phyloP scores from a whole-genome alignment of 2,888 invertebrate genomes.

The Scaptomyza caliginosa region DNA sequence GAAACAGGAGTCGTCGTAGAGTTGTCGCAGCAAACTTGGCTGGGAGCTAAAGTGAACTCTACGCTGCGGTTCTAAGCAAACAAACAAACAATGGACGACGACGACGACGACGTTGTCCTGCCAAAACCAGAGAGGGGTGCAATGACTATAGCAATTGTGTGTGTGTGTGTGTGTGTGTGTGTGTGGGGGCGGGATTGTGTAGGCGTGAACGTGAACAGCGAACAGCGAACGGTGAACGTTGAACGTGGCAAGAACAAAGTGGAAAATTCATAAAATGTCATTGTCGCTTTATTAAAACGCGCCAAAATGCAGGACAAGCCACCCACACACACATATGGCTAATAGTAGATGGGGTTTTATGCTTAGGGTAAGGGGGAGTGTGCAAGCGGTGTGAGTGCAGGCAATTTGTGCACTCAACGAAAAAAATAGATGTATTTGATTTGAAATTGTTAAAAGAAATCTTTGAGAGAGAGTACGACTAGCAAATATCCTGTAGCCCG shows the following conservation, averaged over 20 bases:
- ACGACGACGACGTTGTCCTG: conserved; percentile 27
- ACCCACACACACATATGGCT: conserved; percentile 24
- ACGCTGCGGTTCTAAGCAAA: conserved; percentile 63
- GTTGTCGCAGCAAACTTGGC: conserved; percentile 9
- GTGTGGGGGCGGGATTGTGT: conserved; percentile 7
- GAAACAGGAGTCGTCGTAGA: conserved; percentile 6
- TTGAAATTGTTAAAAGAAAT: neutral
- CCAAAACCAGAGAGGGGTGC: conserved; percentile 3
- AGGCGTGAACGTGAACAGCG: conserved; percentile 14
- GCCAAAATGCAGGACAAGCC: conserved; percentile 66
- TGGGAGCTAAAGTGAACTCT: conserved; percentile 53
- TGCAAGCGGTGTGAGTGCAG: neutral
- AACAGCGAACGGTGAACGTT: conserved; percentile 4
- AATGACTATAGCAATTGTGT: neutral
- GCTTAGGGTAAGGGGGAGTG: neutral
- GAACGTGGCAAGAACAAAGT: conserved; percentile 64
- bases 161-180: neutral
- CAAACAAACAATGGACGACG: conserved; percentile 74
- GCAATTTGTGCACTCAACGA: conserved; percentile 4
- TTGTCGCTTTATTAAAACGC: conserved; percentile 79
- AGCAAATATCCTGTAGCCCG: no score
- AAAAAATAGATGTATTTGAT: neutral
- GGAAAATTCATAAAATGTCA: conserved; percentile 79
- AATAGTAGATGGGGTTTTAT: conserved; percentile 23
- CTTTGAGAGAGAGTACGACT: neutral